Evolutionary conservation across 2,113 vertebrate genomes (phyloP), one percentile per base, ranked within the genome.

Genomic region (Phycodurus eques): DNA sequence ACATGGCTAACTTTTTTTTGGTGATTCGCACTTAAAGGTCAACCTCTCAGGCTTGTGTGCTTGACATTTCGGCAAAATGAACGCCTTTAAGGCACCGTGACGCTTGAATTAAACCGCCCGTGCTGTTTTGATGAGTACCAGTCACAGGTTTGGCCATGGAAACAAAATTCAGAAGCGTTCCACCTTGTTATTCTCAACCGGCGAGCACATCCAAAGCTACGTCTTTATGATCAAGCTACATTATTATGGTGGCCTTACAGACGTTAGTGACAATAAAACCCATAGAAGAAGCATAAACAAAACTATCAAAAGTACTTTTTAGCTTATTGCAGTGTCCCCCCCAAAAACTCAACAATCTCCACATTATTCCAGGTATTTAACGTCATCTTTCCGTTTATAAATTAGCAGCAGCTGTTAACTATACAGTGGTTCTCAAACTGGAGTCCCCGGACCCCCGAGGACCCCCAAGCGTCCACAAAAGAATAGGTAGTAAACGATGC

Each of bases 41-140:
- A 22, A 47, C 43, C 11, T 47, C n/a, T 13, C 12, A 66, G 63
- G 20, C 63, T 65, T 22, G 63, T 27, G 42, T 46, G 63, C 63
- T 46, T 66, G 20, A 66, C n/a, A 46, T 47, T 47, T 66, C 44
- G 2, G 12, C n/a, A 17, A 66, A 47, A 66, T 31, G 27, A 66
- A 47, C 14, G 22, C 35, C 5, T 66, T 47, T 31, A 66, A 66
- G 64, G 64, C 64, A 66, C 43, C 7, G 64, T 47, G 64, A 66
- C 44, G 7, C 13, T 47, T 47, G 3, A 31, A 17, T 31, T 47
- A 47, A 47, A 65, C 13, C 15, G 43, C 22, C 44, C 44, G 14
- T 15, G 14, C 4, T 47, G 43, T 35, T 15, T 13, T 17, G 33
- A 35, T 17, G 59, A 61, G 6, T 61, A 35, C 33, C 31, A 33